Evolutionary conservation across 2,113 vertebrate species (phyloP).

Genomic region (Dinomys branickii): DNA sequence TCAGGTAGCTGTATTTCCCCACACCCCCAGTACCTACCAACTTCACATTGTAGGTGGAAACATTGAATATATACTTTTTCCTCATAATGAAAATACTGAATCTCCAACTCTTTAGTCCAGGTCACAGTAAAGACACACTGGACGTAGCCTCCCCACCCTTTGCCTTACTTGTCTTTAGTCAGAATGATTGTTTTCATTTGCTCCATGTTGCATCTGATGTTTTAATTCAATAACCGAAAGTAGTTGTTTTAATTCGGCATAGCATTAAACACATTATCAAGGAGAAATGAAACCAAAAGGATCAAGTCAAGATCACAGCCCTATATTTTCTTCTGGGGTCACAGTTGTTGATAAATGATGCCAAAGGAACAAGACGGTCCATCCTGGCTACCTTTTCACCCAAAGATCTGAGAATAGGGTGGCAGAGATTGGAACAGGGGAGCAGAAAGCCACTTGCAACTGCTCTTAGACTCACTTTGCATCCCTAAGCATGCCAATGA

Average conservation of each 20-base stretch:
- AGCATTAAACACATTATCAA: conserved; percentile 65
- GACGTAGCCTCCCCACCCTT: background rate
- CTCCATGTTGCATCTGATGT: background rate
- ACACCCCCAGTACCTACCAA: background rate
- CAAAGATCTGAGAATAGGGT: background rate
- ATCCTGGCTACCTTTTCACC: background rate
- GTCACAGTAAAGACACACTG: background rate
- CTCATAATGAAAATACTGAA: background rate
- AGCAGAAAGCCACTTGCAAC: background rate
- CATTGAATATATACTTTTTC: background rate
- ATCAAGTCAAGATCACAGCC: conserved; percentile 45
- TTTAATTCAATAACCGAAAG: conserved; percentile 4
- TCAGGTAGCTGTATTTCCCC: background rate
- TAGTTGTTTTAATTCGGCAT: background rate
- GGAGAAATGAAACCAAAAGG: conserved; percentile 68
- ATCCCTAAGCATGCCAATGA: background rate
- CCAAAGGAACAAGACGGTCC: background rate
- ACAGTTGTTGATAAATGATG: conserved; percentile 10
- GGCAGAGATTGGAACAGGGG: background rate
- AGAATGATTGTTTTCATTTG: background rate
- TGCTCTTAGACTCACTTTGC: background rate
- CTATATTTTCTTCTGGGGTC: conserved; percentile 23
- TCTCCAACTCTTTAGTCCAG: background rate
- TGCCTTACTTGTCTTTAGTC: background rate
- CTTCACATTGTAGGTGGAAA: background rate